A percentile compares a stretch with the other conserved stretches of the same genome.
phyloP scores from a whole-genome alignment of 2,113 vertebrate species.

The Pipra filicauda region DNA sequence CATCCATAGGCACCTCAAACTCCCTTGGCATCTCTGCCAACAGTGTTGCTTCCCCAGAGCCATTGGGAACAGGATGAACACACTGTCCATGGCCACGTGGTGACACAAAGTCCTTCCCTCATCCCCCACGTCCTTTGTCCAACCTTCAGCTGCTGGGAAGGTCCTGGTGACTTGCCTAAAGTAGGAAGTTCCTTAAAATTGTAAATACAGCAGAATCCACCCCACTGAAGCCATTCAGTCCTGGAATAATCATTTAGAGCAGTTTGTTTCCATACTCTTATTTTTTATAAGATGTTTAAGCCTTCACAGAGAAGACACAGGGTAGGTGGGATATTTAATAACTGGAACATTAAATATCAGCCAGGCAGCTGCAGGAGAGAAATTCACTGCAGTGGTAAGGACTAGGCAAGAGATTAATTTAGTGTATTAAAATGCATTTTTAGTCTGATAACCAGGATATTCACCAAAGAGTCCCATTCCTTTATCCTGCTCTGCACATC shows the following conservation, averaged over 20 bases:
- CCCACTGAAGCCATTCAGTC: not conserved
- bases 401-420: not conserved
- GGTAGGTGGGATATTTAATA: not conserved
- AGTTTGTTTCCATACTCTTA: not conserved
- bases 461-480: slow-evolving; percentile 23
- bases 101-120: not conserved
- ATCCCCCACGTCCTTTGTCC: not conserved
- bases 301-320: not conserved
- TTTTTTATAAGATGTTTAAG: not conserved
- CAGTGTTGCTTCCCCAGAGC: not conserved
- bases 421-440: not conserved
- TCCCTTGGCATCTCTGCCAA: not conserved
- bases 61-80: not conserved
- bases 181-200: not conserved
- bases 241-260: not conserved
- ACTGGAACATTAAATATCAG: not conserved
- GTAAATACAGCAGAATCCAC: not conserved
- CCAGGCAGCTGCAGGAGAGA: not conserved
- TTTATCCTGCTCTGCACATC: not conserved
- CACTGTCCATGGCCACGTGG: accelerated
- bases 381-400: not conserved
- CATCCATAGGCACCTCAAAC: not conserved
- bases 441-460: not conserved
- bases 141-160: not conserved
- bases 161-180: not conserved